A percentile compares a stretch with the other conserved stretches of the same genome.
Evolutionary conservation across 2,797 vertebrate species (phyloP).

Genomic region (Mus minutoides): DNA sequence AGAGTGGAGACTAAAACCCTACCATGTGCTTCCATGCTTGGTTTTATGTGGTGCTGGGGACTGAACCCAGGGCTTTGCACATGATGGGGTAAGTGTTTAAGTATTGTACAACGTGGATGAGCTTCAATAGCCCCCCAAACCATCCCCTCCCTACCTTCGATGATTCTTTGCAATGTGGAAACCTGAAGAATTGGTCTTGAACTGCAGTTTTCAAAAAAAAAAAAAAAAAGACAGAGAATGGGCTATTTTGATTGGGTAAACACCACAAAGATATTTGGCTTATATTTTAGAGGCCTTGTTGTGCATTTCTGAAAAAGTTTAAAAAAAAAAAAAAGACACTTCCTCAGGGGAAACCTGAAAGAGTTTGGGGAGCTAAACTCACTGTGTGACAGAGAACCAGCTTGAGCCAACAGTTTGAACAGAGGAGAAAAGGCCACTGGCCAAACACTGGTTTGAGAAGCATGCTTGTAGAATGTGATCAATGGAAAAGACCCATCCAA

Average conservation of each 20-base stretch:
- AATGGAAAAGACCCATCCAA: background rate
- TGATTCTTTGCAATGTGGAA: background rate
- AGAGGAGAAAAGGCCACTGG: too few relatives aligned
- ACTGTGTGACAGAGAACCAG: background rate
- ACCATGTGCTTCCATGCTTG: background rate
- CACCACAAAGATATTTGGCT: background rate
- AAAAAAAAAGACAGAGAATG: background rate
- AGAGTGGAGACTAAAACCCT: background rate
- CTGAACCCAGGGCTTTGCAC: background rate
- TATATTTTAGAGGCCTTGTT: background rate
- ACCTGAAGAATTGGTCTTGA: background rate
- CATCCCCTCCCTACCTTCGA: background rate
- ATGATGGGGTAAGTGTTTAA: background rate
- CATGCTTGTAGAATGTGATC: background rate
- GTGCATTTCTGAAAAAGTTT: fast-evolving
- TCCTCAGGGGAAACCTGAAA: background rate
- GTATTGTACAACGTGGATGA: background rate
- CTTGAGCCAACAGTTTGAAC: background rate
- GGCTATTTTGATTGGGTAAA: background rate
- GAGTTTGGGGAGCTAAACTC: background rate
- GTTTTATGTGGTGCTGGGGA: background rate
- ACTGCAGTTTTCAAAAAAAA: background rate
- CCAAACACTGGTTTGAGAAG: background rate
- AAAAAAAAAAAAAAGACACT: background rate
- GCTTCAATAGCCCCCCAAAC: background rate